phyloP scores from a whole-genome alignment of 1,140 invertebrate genomes.

The Bicyclus anynana region DNA sequence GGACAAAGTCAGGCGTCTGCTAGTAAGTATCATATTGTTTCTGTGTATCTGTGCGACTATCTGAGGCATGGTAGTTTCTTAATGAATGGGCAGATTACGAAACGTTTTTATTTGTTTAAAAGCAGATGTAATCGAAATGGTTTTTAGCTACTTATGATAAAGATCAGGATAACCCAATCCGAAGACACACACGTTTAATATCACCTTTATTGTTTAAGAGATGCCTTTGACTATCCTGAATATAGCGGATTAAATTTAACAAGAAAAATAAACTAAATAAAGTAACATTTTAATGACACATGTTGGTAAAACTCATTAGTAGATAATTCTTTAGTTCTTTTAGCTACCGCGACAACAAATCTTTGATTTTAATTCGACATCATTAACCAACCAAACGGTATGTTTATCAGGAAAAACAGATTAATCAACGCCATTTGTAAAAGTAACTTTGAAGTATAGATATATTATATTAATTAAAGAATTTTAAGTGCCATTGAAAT shows the following conservation, averaged over 20 bases:
- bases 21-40: not conserved
- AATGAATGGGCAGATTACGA: too few species aligned
- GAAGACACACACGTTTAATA: too few species aligned
- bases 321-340: not conserved
- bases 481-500: not conserved
- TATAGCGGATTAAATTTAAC: too few species aligned
- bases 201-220: too few species aligned
- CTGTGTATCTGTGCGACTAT: too few species aligned
- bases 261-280: too few species aligned
- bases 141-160: too few species aligned
- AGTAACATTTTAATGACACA: too few species aligned
- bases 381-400: not conserved
- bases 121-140: too few species aligned
- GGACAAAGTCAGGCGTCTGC: too few species aligned
- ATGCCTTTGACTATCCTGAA: not conserved
- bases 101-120: too few species aligned
- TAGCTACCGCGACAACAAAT: not conserved
- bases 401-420: not conserved
- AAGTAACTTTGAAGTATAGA: not conserved
- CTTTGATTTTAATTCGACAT: not conserved
- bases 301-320: not conserved
- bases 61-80: too few species aligned
- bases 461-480: not conserved
- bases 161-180: not conserved
- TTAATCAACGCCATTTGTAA: not conserved